Base-by-base conservation (phyloP, 2,797 vertebrate species). In the Hydrocynus forskahlii region DNA sequence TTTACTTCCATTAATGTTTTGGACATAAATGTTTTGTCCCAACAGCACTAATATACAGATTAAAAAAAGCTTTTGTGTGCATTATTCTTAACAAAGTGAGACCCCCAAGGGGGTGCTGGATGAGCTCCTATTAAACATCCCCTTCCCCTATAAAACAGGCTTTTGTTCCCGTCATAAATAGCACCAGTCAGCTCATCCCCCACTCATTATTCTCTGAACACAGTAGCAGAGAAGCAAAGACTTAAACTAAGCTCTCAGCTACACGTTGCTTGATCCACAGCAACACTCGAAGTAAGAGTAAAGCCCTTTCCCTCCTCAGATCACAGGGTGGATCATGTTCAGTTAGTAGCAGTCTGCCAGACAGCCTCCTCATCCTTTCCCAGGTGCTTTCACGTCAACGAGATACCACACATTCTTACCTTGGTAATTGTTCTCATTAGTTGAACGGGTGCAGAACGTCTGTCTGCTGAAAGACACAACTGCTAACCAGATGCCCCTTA, bases 351-450 rank as follows among this genome's bases (percentile, higher is more conserved):
- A 13, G n/a, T 57, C 76, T 89, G 88, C 87, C 80, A 88, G 85
- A 85, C 88, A 89, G 88, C 86, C 91, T 87, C 59, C 21, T 85
- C 69, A 79, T 78, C 59, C 81, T 89, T 88, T 91, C 89, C 93
- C 90, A 93, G 80, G 89, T 92, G 92, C 87, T 85, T 90, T 92
- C 87, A 89, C 87, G 87, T 63, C 48, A 57, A 45, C 90, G 60
- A 86, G 86, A 92, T 92, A 93, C 88, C 88, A 91, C 14, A 88
- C 71, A 91, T 91, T 93, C 86, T 89, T 88, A 89, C 75, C 75
- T 29, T 12, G 2, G 75, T 78, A 87, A 92, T 88, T 79, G 80
- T 80, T 88, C 78, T 87, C 83, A 87, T 93, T 91, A 90, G 83
- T 63, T 92, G 85, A 91, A 92, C 87, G 71, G 82, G 78, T 81